Conservation (phyloP, 2,113 vertebrate genomes). For the Catagonus wagneri region DNA sequence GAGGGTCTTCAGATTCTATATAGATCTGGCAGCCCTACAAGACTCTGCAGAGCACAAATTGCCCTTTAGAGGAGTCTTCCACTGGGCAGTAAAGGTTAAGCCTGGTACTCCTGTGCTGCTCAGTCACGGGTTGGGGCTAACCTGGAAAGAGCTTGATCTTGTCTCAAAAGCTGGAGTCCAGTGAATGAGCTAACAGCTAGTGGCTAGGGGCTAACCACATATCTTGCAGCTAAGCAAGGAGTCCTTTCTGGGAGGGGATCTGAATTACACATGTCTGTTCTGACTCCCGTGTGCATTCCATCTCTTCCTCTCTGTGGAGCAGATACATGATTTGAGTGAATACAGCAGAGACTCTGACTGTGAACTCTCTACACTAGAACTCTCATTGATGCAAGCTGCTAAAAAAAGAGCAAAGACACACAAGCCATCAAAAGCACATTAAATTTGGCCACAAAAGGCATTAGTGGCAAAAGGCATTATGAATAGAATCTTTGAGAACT, state of each 20-base stretch:
- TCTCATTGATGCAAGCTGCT: background rate
- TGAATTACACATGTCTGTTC: background rate
- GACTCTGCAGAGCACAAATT: background rate
- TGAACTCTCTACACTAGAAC: background rate
- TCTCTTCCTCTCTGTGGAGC: background rate
- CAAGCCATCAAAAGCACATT: conserved; percentile 8
- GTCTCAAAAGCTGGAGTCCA: background rate
- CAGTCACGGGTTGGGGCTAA: background rate
- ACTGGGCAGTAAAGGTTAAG: background rate
- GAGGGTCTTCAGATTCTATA: background rate
- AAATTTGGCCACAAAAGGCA: conserved; percentile 46
- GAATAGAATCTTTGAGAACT: conserved; percentile 26
- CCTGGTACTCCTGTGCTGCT: background rate
- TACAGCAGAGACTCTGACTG: background rate
- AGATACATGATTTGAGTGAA: background rate
- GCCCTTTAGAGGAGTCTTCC: background rate
- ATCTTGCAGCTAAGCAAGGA: background rate
- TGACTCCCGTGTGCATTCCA: background rate
- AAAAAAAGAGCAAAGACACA: conserved; percentile 38
- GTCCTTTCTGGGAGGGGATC: background rate
- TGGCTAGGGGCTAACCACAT: background rate
- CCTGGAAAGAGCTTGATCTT: background rate
- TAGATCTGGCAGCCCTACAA: background rate
- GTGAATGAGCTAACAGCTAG: background rate
- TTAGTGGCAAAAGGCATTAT: conserved; percentile 2